These are phyloP conservation scores for Luscinia megarhynchos DNA, from an alignment of 2,797 vertebrate species.

Conservation along the genomic window DNA sequence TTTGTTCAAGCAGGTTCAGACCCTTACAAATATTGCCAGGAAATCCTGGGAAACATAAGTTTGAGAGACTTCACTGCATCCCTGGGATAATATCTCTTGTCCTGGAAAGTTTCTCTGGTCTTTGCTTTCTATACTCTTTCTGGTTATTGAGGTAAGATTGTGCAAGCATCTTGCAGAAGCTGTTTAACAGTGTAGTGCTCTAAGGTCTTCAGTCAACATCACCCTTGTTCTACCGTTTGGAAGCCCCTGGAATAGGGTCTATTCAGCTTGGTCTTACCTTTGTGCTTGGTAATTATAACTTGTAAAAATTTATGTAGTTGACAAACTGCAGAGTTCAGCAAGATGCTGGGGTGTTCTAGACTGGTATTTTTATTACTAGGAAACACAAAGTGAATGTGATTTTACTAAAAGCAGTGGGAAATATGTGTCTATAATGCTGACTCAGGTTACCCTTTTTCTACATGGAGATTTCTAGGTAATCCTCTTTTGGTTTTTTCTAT, in stretches of 20 bases:
- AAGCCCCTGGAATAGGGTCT: background rate
- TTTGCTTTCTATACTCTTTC: background rate
- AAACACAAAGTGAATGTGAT: background rate
- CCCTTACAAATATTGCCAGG: background rate
- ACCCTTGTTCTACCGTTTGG: background rate
- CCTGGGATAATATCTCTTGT: background rate
- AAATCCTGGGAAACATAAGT: background rate
- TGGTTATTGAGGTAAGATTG: background rate
- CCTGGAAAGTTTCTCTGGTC: background rate
- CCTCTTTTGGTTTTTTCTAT: background rate
- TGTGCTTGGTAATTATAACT: background rate
- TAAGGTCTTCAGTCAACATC: background rate
- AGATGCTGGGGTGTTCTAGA: background rate
- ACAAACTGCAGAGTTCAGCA: background rate
- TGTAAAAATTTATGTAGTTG: background rate
- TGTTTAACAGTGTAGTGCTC: background rate
- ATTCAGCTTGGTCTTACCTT: background rate
- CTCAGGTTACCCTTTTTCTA: background rate
- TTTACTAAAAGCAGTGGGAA: background rate
- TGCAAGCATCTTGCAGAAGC: background rate
- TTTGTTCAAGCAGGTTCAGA: background rate
- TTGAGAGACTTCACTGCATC: background rate
- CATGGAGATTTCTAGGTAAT: background rate
- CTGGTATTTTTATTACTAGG: background rate
- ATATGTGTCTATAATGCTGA: background rate